Evolutionary conservation across 2,888 invertebrate genomes (phyloP).

Genomic region (Pristionchus exspectatus): DNA sequence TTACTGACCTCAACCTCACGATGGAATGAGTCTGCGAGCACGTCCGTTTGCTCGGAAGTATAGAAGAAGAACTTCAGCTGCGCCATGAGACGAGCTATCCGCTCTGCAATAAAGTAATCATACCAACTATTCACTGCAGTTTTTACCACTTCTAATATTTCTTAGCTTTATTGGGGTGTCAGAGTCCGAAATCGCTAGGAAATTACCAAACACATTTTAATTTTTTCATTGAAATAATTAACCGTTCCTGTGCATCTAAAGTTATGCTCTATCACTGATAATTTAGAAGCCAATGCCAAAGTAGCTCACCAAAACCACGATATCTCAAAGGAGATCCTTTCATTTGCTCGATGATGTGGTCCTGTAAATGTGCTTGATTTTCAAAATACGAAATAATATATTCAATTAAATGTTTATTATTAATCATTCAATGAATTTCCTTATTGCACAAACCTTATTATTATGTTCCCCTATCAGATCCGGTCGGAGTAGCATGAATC

Average conservation of each 20-base stretch:
- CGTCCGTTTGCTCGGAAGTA: conserved; percentile 11
- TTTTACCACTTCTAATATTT: no score
- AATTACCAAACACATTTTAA: no score
- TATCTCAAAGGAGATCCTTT: neutral
- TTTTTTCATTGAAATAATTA: no score
- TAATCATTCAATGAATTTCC: no score
- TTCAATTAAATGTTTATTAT: no score
- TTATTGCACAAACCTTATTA: neutral
- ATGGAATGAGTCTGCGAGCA: neutral
- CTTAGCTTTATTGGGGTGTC: no score
- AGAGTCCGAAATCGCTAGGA: no score
- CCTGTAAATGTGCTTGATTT: neutral
- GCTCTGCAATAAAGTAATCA: neutral
- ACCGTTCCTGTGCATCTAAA: no score
- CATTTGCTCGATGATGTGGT: conserved; percentile 28
- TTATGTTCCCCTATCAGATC: conserved; percentile 18
- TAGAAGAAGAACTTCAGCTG: neutral
- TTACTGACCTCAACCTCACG: neutral
- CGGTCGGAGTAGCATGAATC: conserved; percentile 3
- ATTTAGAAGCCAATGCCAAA: neutral
- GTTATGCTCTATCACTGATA: no score
- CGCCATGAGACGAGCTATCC: conserved; percentile 4
- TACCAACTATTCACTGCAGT: no score
- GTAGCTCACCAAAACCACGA: neutral
- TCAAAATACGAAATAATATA: neutral